These are phyloP conservation scores for Daubentonia madagascariensis DNA, from an alignment of 2,113 vertebrate genomes.

Conservation along the genomic window DNA sequence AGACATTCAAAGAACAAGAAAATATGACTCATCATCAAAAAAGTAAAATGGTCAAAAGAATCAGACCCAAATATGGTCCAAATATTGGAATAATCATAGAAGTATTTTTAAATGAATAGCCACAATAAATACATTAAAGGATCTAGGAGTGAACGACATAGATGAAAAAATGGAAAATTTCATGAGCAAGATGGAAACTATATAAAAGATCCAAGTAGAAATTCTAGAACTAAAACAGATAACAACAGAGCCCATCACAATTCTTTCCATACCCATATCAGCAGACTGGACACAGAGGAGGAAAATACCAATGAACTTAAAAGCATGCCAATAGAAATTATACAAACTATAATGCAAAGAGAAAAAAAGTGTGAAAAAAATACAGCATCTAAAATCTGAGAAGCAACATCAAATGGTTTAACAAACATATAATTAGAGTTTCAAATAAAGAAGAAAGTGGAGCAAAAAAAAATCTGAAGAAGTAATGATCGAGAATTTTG, in stretches of 20 bases:
- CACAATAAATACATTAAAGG: neutral
- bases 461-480: neutral
- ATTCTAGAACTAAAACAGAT: neutral
- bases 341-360: neutral
- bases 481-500: neutral
- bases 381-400: neutral
- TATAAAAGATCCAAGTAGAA: neutral
- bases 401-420: neutral
- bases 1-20: neutral
- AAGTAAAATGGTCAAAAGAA: neutral
- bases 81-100: neutral
- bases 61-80: neutral
- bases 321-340: neutral
- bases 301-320: neutral
- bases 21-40: neutral
- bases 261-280: conserved; percentile 12
- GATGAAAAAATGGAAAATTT: conserved; percentile 2
- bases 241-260: neutral
- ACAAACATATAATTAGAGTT: neutral
- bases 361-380: neutral
- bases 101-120: neutral
- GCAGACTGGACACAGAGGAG: neutral
- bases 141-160: neutral
- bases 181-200: neutral
- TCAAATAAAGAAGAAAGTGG: neutral